Conservation (phyloP, 2,888 invertebrate species). For the Brenthis hecate region DNA sequence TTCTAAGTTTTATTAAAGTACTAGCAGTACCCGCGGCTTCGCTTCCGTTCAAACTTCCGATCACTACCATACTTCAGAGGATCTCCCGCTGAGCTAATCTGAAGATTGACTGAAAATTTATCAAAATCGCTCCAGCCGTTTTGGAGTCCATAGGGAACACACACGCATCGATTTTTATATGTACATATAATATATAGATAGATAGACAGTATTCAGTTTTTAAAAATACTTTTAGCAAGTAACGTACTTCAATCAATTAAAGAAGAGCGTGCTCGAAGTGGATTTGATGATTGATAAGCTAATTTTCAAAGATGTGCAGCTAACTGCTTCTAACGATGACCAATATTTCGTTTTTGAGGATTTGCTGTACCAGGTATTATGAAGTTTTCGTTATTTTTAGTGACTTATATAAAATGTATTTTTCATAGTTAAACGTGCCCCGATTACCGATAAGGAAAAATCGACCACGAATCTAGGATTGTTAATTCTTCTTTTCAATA, state of each 20-base stretch:
- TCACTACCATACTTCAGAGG: no score
- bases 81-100: no score
- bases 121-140: no score
- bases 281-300: constrained; percentile 97
- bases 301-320: constrained; percentile 96
- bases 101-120: background rate
- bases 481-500: no score
- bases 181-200: background rate
- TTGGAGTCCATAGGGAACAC: background rate
- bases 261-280: constrained; percentile 90
- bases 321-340: constrained; percentile 98
- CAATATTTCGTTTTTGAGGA: constrained; percentile 99
- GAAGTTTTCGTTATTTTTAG: no score
- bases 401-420: background rate
- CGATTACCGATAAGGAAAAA: no score
- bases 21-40: no score
- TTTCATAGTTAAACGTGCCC: background rate
- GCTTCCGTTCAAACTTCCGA: no score
- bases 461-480: no score
- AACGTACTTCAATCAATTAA: constrained; percentile 90
- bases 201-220: background rate
- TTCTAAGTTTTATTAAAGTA: background rate
- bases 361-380: constrained; percentile 91
- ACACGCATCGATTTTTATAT: no score
- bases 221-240: constrained; percentile 80